Base-by-base conservation (phyloP, 2,797 vertebrate genomes). In the Acanthornis magna region DNA sequence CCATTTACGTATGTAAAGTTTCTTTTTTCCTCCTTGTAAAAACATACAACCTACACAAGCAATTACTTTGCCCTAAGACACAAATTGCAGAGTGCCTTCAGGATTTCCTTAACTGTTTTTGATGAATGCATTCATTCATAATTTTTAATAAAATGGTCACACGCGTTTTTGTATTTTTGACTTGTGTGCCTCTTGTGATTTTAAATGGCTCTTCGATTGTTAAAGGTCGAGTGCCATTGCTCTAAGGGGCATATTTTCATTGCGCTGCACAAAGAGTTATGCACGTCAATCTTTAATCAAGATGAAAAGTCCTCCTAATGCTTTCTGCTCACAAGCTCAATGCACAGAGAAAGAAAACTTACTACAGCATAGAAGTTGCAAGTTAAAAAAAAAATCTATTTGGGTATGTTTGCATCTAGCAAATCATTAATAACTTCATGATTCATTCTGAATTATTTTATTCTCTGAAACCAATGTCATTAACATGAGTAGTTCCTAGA, bases 231-330 rank as follows among this genome's bases (percentile, higher is more conserved):
- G 65, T 62, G 58, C 66, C 71, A 65, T 19, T 71, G 74, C 94
- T 96, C 71, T 90, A 42, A 91, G 91, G 77, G 70, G 81, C 60
- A 51, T 40, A 88, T 93, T 95, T 94, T 91, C 72, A 96, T 92
- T 90, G 85, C 4, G 0, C 60, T 51, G 68, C 84, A 94, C 0
- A 0, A 78, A 84, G 72, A 93, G 61, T 89, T 95, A 96, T 80
- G 84, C 91, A 91, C 0, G 4, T 88, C 88, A 91, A 93, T 87
- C 89, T 97, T 95, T 96, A 97, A 97, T 94, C 83, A 95, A 93
- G 89, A 88, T 75, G 76, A 91, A 89, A 91, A 92, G 79, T 89
- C 61, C 27, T 91, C 40, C 79, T 92, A 91, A 88, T 71, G 70
- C 55, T 85, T 76, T 92, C 80, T 81, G 45, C 79, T 91, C 88